A percentile compares a stretch with the other conserved stretches of the same genome.
phyloP scores from a whole-genome alignment of 2,797 vertebrate genomes.

The Acipenser transmontanus region DNA sequence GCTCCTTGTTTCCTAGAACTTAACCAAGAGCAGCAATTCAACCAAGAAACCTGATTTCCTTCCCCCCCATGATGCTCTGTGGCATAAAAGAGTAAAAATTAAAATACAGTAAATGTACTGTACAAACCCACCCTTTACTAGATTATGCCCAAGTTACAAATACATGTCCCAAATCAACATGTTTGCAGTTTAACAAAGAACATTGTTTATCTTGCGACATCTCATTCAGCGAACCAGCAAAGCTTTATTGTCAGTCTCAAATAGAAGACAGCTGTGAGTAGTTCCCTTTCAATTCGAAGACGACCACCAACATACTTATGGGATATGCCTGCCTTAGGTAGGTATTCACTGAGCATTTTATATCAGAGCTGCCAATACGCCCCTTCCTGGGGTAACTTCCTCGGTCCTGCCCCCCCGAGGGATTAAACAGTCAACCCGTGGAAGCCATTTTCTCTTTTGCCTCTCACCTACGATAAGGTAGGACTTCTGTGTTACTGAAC shows the following conservation, averaged over 20 bases:
- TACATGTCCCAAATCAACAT: conserved; percentile 1
- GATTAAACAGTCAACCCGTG: too few species aligned
- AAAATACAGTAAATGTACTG: conserved; percentile 15
- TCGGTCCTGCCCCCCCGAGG: too few species aligned
- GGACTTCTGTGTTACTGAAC: too few species aligned
- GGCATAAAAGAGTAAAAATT: conserved; percentile 16
- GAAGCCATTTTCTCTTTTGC: too few species aligned
- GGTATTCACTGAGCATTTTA: too few species aligned
- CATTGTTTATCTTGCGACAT: conserved; percentile 8
- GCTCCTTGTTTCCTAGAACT: conserved; percentile 55
- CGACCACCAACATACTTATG: too few species aligned
- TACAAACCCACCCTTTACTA: conserved; percentile 16
- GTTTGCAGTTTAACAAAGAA: background rate
- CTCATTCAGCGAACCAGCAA: conserved; percentile 9
- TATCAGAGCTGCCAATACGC: too few species aligned
- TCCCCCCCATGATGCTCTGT: conserved; percentile 44
- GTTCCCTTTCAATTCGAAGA: conserved; percentile 4
- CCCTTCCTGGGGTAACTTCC: too few species aligned
- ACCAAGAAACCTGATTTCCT: conserved; percentile 47
- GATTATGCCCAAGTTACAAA: conserved; percentile 14
- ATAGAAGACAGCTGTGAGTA: conserved; percentile 25
- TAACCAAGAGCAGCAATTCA: conserved; percentile 64
- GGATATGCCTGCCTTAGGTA: too few species aligned
- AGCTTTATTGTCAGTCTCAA: conserved; percentile 19
- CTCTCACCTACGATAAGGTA: too few species aligned